phyloP scores from a whole-genome alignment of 2,888 invertebrate genomes.

The Agrochola macilenta region DNA sequence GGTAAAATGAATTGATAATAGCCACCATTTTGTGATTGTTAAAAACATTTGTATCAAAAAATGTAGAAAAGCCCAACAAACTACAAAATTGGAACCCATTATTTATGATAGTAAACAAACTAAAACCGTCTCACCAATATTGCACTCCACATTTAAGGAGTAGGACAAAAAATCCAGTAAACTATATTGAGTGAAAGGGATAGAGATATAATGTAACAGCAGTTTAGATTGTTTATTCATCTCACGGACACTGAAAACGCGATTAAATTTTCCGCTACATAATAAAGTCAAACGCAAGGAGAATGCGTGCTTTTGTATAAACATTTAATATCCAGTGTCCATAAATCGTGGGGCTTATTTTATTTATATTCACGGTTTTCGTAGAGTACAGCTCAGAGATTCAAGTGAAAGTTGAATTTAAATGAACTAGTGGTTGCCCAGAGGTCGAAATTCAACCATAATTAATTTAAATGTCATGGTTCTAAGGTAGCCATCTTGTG shows the following conservation, averaged over 20 bases:
- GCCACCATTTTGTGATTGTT: background rate
- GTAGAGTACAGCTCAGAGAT: conserved; percentile 3
- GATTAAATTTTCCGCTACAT: conserved; percentile 88
- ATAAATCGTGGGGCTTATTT: conserved; percentile 63
- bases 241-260: conserved; percentile 84
- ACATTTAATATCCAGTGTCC: conserved; percentile 66
- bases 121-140: conserved; percentile 36
- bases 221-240: conserved; percentile 84
- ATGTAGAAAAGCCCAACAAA: background rate
- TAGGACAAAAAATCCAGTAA: conserved; percentile 70
- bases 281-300: conserved; percentile 81
- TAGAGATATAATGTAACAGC: conserved; percentile 63
- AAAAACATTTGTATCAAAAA: background rate
- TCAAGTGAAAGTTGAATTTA: background rate
- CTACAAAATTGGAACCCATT: conserved; percentile 22
- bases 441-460: too few relatives aligned
- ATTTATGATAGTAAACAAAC: conserved; percentile 37
- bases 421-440: background rate
- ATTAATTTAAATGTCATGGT: too few relatives aligned
- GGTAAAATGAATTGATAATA: background rate
- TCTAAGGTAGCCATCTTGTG: too few relatives aligned
- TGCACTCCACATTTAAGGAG: conserved; percentile 57
- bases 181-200: conserved; percentile 71
- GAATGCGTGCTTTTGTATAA: conserved; percentile 70
- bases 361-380: conserved; percentile 46